Evolutionary conservation across 2,888 invertebrate genomes (phyloP), one percentile per base, ranked within the genome.

Genomic region (Geotrupes spiniger): DNA sequence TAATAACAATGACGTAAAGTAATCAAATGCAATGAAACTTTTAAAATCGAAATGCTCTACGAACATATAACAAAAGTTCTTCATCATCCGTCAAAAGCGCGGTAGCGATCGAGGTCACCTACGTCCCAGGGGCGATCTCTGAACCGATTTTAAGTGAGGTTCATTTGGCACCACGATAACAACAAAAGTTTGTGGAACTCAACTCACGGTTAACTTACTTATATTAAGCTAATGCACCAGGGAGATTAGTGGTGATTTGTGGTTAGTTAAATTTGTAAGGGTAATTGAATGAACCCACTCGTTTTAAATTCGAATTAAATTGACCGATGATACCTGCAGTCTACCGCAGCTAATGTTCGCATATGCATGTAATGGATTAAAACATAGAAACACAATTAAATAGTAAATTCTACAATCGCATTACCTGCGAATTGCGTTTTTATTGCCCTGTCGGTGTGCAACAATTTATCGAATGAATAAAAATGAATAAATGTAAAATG

Each of bases 201-300:
- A 6, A 21, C 33, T 12, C 33, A 9, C 33, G 9, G 33, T 14
- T 14, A 33, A 33, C 33, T 10, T 33, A 33, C 33, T 33, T 33
- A 33, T 33, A 33, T 33, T 15, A 14, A 21, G 33, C 15, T 15
- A 33, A 33, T 33, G 12, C 33, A 12, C 8, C 11, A 14, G 33
- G 33, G 33, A 33, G 33, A 33, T 29, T 29, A 29, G 29, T 11
- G 29, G 29, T 29, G 29, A 29, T 33, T 15, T 33, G 33, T 15
- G 33, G 33, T 33, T 33, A 33, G 33, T 33, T 33, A 33, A 33
- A 33, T 33, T 33, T 33, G 33, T 33, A 12, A 15, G 14, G 12
- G 33, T 33, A 33, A 33, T 10, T 15, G n/a, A 10, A 33, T 33
- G 33, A 10, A 33, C 14, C 33, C 14, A 33, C 9, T 33, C 33